Percentiles rank a stretch among this genome's conserved stretches.
These are phyloP conservation scores for Fukomys damarensis DNA, from an alignment of 2,113 vertebrate species.

Conservation along the genomic window DNA sequence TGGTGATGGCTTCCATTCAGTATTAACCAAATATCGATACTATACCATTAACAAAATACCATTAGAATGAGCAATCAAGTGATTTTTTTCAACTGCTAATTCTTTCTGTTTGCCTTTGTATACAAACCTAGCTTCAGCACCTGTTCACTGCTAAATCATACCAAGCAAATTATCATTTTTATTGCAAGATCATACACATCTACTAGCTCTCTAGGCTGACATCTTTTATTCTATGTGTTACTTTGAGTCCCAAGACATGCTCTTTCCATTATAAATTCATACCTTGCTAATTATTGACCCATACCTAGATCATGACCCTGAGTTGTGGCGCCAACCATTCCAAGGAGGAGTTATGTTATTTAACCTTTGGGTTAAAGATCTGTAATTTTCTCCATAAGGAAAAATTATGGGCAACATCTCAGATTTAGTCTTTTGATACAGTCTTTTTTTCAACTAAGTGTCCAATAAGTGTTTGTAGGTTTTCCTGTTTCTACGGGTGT, in stretches of 20 bases:
- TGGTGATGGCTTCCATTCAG: neutral
- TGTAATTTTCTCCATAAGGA: neutral
- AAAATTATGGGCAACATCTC: neutral
- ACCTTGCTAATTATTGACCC: neutral
- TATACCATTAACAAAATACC: neutral
- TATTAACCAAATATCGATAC: neutral
- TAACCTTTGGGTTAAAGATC: slow-evolving; percentile 4
- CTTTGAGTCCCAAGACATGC: neutral
- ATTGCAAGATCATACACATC: neutral
- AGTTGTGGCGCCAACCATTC: neutral
- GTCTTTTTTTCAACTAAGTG: too few species aligned
- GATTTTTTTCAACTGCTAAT: neutral
- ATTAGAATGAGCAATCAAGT: neutral
- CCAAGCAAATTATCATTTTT: slow-evolving; percentile 18
- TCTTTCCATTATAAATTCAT: slow-evolving; percentile 33
- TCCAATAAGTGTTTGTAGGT: neutral
- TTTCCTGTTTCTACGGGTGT: neutral
- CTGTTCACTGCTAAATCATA: neutral
- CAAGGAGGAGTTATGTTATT: neutral
- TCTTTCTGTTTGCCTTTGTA: neutral
- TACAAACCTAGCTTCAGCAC: neutral
- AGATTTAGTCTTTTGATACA: slow-evolving; percentile 7
- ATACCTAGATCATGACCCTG: neutral
- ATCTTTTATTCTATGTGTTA: neutral
- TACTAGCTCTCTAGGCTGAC: neutral